Evolutionary conservation across 1,140 invertebrate species (phyloP), one percentile per base, ranked within the genome.

Genomic region (Drosophila oshimai): DNA sequence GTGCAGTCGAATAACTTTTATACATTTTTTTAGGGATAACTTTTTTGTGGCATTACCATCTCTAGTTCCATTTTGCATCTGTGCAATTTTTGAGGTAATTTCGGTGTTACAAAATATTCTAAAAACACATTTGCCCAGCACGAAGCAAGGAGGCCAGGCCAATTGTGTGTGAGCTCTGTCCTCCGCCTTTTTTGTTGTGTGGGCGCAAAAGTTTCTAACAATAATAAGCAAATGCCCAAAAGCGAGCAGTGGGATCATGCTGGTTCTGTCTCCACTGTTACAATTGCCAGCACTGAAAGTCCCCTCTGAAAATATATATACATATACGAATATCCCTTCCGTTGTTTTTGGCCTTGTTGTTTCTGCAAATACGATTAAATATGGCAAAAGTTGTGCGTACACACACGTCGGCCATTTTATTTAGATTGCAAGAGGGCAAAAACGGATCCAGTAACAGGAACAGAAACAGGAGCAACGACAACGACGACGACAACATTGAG

Each of bases 151-250:
- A 46, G 45, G 53, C 18, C 33, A 55, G 42, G 42, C 36, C 57
- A 64, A 65, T 73, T 57, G 73, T 61, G 44, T 72, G 55, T 17
- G 47, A 49, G 26, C 53, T 22, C 22, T 44, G 34, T 18, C 54
- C 13, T 20, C 18, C 53, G 13, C 10, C 29, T 24, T 12, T 73
- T 76, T 18, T 55, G 55, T 46, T 65, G 54, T 75, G 81, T 62
- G 83, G 80, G 83, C 45, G 76, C 55, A 81, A 87, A 86, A 86
- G 81, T 86, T 86, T 65, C 15, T 69, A 87, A 86, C 81, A 86
- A 86, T 87, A 86, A 87, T 86, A 86, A 81, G 81, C 81, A 87
- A 86, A 86, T 87, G 76, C 72, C 75, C 81, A 81, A 77, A 86
- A 70, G 72, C 50, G 50, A 71, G 42, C 74, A 78, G 65, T 74